These are phyloP conservation scores for Hypotaenidia okinawae DNA, from an alignment of 2,797 vertebrate genomes.

Conservation along the genomic window DNA sequence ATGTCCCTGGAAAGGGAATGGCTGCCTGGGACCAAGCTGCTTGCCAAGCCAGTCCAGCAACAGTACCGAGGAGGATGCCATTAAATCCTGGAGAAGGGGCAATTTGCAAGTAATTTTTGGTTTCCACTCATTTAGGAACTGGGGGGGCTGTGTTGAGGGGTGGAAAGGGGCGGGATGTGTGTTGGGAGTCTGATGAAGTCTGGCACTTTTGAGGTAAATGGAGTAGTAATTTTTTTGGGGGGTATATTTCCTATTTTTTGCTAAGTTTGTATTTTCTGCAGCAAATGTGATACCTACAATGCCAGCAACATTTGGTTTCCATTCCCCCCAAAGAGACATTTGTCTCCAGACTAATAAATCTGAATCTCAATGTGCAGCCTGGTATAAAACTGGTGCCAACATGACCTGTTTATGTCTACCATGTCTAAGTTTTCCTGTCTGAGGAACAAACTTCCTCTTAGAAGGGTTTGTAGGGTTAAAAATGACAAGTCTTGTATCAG, in stretches of 20 bases:
- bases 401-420: not conserved
- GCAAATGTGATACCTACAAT: not conserved
- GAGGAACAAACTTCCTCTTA: not conserved
- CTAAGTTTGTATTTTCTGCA: not conserved
- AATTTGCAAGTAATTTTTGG: not conserved
- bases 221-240: not conserved
- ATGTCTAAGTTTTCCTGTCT: not conserved
- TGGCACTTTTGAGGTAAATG: not conserved
- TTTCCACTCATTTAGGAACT: not conserved
- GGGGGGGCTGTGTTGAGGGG: too few species aligned
- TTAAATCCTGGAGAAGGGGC: not conserved
- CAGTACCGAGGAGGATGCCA: not conserved
- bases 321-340: constrained; percentile 15
- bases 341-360: constrained; percentile 50
- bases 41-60: not conserved
- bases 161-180: not conserved
- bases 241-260: not conserved
- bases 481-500: not conserved
- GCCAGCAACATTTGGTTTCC: constrained; percentile 30
- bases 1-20: not conserved
- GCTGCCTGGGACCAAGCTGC: not conserved
- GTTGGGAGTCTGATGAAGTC: not conserved
- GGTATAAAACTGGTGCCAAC: not conserved
- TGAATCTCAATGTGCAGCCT: not conserved
- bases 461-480: not conserved